Evolutionary conservation across 2,113 vertebrate species (phyloP).

Genomic region (Seriola rivoliana): DNA sequence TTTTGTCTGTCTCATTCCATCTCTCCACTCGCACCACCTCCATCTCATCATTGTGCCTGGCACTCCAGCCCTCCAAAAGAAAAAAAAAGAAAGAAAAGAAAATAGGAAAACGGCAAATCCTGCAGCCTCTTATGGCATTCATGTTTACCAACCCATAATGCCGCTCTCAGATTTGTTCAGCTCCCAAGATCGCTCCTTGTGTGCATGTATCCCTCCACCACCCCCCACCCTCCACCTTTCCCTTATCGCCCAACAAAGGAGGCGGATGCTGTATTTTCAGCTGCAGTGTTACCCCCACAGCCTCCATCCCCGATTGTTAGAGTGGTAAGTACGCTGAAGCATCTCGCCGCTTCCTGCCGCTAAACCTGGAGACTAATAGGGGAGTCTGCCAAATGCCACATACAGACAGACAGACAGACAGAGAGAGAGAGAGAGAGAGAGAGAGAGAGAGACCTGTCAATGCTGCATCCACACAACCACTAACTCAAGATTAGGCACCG

Average conservation of each 20-base stretch:
- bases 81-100: slow-evolving; percentile 27
- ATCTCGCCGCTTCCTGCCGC: slow-evolving; percentile 64
- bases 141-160: slow-evolving; percentile 86
- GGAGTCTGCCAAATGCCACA: slow-evolving; percentile 60
- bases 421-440: slow-evolving; percentile 66
- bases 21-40: slow-evolving; percentile 44
- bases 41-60: slow-evolving; percentile 58
- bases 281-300: slow-evolving; percentile 52
- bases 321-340: slow-evolving; percentile 76
- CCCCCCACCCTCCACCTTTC: slow-evolving; percentile 66
- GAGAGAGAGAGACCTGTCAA: slow-evolving; percentile 80
- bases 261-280: slow-evolving; percentile 65
- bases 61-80: slow-evolving; percentile 45
- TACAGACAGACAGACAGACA: slow-evolving; percentile 27
- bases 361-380: slow-evolving; percentile 78
- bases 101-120: slow-evolving; percentile 83
- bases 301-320: slow-evolving; percentile 78
- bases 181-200: slow-evolving; percentile 82
- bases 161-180: slow-evolving; percentile 83
- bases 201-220: slow-evolving; percentile 73
- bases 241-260: slow-evolving; percentile 76
- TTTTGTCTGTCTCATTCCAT: slow-evolving; percentile 45
- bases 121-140: slow-evolving; percentile 76
- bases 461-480: slow-evolving; percentile 71
- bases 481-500: slow-evolving; percentile 81